Conservation (phyloP, 2,888 invertebrate species). For the Dicranocentrus wangi region DNA sequence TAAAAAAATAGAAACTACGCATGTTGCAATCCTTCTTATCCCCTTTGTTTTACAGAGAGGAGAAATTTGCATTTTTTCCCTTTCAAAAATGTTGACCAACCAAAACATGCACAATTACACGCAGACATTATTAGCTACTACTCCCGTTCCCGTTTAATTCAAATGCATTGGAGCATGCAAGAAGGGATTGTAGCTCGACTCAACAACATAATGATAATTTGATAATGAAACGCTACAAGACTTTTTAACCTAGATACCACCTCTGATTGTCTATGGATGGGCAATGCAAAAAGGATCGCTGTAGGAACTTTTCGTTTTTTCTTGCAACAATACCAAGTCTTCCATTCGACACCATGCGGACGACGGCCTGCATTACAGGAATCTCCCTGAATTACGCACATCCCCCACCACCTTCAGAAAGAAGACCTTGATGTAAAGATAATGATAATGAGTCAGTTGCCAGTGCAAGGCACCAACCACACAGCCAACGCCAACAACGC, state of each 20-base stretch:
- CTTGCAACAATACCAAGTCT: too few relatives aligned
- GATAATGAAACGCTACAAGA: background rate
- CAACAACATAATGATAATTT: background rate
- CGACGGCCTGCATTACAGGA: constrained; percentile 36
- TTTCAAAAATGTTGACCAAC: constrained; percentile 14
- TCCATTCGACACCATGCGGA: background rate
- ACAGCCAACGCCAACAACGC: background rate
- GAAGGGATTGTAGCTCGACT: background rate
- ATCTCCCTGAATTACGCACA: constrained; percentile 28
- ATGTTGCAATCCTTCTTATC: background rate
- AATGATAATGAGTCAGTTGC: constrained; percentile 16
- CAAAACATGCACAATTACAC: background rate
- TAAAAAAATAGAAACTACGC: background rate
- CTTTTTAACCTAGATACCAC: constrained; percentile 21
- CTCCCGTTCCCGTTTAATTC: constrained; percentile 3
- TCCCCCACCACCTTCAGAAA: background rate
- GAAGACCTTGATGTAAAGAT: constrained; percentile 17
- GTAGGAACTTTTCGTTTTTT: too few relatives aligned
- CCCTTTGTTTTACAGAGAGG: background rate
- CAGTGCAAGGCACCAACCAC: background rate
- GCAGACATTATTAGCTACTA: too few relatives aligned
- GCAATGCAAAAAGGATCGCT: background rate
- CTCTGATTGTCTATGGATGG: background rate
- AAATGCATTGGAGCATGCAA: constrained; percentile 29
- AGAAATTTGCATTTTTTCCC: background rate